A percentile compares a stretch with the other conserved stretches of the same genome.
phyloP scores from a whole-genome alignment of 1,140 invertebrate genomes.

The Condylostylus longicornis region DNA sequence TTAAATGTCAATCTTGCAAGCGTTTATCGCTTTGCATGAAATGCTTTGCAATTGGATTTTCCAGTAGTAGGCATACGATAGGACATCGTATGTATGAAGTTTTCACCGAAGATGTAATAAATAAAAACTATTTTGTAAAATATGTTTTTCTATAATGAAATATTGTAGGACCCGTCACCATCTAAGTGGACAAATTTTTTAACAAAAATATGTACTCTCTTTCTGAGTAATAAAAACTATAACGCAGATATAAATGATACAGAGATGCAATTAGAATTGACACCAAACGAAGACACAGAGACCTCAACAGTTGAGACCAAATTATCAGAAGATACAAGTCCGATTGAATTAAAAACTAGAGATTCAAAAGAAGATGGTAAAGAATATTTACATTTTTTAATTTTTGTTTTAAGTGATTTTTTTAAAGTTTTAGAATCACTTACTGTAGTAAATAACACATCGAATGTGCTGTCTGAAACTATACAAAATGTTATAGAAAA shows the following conservation, averaged over 20 bases:
- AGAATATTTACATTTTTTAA: too few species aligned
- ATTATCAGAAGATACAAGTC: too few species aligned
- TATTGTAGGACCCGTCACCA: slow-evolving; percentile 14
- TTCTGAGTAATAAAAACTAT: slow-evolving; percentile 10
- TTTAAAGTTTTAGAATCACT: too few species aligned
- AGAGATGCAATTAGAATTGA: slow-evolving; percentile 14
- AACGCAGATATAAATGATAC: slow-evolving; percentile 23
- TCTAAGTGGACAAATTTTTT: slow-evolving; percentile 19
- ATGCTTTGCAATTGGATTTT: slow-evolving; percentile 22
- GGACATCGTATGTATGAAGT: slow-evolving; percentile 28
- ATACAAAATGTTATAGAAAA: too few species aligned
- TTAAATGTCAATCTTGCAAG: slow-evolving; percentile 25
- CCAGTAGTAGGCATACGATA: slow-evolving; percentile 15
- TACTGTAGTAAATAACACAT: too few species aligned
- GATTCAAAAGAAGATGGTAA: too few species aligned
- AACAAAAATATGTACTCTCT: slow-evolving; percentile 16
- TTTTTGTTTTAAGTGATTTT: too few species aligned
- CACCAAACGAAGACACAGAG: slow-evolving; percentile 10
- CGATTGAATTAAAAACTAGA: too few species aligned
- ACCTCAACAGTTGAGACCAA: slow-evolving; percentile 15
- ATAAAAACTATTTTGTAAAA: not conserved
- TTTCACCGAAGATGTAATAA: slow-evolving; percentile 18
- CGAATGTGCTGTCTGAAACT: too few species aligned
- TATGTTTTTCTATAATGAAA: not conserved
- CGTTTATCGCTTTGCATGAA: slow-evolving; percentile 23